Percentiles rank a stretch among this genome's conserved stretches.
These are phyloP conservation scores for Eolophus roseicapilla DNA, from an alignment of 2,113 vertebrate species.

Conservation along the genomic window DNA sequence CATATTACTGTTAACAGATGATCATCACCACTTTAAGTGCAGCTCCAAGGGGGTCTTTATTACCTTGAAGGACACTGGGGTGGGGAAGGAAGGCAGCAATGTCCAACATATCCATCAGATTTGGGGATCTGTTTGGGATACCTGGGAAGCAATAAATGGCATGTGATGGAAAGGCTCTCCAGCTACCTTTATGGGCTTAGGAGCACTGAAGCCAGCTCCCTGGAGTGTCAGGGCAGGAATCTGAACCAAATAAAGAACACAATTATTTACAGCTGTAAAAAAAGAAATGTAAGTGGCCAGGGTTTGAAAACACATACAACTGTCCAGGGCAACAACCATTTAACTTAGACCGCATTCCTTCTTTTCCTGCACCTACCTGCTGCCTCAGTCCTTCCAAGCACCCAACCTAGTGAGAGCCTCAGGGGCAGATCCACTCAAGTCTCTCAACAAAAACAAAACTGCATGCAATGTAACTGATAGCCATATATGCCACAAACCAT, in stretches of 20 bases:
- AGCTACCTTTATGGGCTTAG: not conserved
- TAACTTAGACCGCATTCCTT: too few relatives aligned
- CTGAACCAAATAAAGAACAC: not conserved
- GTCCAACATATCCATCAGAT: not conserved
- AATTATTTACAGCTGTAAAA: not conserved
- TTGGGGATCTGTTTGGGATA: not conserved
- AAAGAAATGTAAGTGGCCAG: too few relatives aligned
- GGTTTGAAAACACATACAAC: not conserved
- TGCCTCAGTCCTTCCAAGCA: not conserved
- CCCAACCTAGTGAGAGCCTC: not conserved
- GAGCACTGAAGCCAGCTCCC: not conserved
- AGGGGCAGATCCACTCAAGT: not conserved
- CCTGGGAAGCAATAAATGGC: not conserved
- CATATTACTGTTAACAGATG: not conserved
- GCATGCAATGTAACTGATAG: rapidly evolving
- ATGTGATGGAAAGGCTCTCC: not conserved
- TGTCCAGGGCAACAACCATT: not conserved
- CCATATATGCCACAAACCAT: not conserved
- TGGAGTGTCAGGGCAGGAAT: not conserved
- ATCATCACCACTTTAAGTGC: not conserved
- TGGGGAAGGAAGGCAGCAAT: not conserved
- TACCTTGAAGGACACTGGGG: not conserved
- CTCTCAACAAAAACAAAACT: not conserved
- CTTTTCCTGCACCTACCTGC: not conserved
- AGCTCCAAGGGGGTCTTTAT: not conserved